Evolutionary conservation across 2,113 vertebrate species (phyloP), one percentile per base, ranked within the genome.

Genomic region (Willisornis vidua): DNA sequence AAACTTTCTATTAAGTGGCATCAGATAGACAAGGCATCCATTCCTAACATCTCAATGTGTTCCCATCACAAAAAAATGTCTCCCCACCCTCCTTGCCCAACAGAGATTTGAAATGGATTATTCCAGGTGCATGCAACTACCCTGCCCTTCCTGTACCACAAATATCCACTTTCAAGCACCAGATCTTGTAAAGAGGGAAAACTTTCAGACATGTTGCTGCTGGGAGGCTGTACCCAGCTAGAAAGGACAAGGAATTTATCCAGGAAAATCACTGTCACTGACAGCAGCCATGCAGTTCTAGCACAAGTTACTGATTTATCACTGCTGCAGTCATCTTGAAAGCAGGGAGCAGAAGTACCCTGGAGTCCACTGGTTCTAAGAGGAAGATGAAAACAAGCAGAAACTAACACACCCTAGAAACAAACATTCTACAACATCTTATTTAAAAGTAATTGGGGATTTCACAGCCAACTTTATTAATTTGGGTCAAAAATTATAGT

Each of bases 21-120:
- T 17, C n/a, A 5, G 9, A n/a, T 17, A 52, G 46, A 41, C 31
- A 31, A 78, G 14, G 35, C 3, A 14, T 14, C 20, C 9, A 41
- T 6, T 17, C 19, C n/a, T 37, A 62, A 23, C 18, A 58, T 18
- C 16, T 48, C 5, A 1, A 45, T 9, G 6, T 8, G 12, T 57
- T 59, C 16, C 29, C 24, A 85, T 22, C 26, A 22, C 18, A 61
- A 28, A 1, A 1, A 1, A 65, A 59, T 1, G 0, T 43, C 33
- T 76, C 24, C 67, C 72, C 43, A 37, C 5, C 3, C 8, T 45
- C 22, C 18, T 29, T 57, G 31, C 33, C 39, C 37, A n/a, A 25
- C 31, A 68, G 66, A 81, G 29, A 59, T 54, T 28, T 29, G 45
- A 52, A 73, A 46, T 5, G 25, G 26, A 33, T 19, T 26, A 11